Evolutionary conservation across 2,888 invertebrate genomes (phyloP), one percentile per base, ranked within the genome.

Genomic region (Mesorhabditis spiculigera): DNA sequence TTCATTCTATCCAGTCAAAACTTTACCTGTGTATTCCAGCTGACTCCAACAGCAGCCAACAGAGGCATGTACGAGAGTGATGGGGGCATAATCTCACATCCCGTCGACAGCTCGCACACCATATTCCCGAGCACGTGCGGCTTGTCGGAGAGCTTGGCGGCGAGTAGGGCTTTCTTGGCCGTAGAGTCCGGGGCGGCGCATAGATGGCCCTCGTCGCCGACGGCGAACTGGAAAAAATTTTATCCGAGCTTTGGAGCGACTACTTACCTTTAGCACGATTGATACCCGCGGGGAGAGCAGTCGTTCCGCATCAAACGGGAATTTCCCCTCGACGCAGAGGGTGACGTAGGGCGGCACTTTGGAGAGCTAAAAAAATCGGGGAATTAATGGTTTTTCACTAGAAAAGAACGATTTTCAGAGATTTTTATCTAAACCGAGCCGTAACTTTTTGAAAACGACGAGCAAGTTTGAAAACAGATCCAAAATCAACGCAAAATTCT

Each of bases 31-130:
- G 78, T 74, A 63, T 83, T 82, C 78, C 80, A 83, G 5, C 76
- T 75, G 8, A 78, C 81, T 13, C 83, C 83, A 44, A 82, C 78
- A 0, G 78, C 74, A 1, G 83, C 81, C 28, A 80, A 70, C 5
- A 82, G 76, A 5, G 81, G 75, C 75, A 81, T 77, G 71, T 75
- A 79, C 4, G 80, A 78, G 44, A 83, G 70, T 3, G 80, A 79
- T 6, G 79, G 81, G 5, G 83, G 83, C 77, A 83, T 81, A 16
- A 82, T 82, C 71, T 83, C 83, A 67, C 81, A 81, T 45, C 83
- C 83, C 3, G 80, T 83, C 41, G 82, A 81, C 42, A 82, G 68
- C 63, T 83, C 83, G 65, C 83, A 83, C 16, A 81, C 76, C 80
- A 82, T 82, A 4, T 77, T 76, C 41, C 82, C 82, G 4, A 78